These are phyloP conservation scores for Orientallactaga sibirica DNA, from an alignment of 2,797 vertebrate genomes.

Conservation along the genomic window DNA sequence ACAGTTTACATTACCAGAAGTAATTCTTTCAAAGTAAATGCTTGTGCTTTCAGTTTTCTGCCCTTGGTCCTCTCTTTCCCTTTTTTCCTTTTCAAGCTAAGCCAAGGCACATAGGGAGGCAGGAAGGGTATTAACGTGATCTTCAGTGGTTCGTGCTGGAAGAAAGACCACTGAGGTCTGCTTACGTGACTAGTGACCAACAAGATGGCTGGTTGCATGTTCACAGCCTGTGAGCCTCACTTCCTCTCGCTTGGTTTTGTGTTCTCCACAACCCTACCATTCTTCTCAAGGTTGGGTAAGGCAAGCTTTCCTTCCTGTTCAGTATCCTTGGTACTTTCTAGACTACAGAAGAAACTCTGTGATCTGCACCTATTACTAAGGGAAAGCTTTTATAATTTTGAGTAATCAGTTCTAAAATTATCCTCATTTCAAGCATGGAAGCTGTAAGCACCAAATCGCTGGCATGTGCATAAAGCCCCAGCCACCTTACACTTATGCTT, in stretches of 20 bases:
- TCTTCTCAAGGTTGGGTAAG: neutral
- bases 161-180: neutral
- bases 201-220: neutral
- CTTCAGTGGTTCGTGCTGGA: neutral
- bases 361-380: neutral
- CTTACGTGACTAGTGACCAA: neutral
- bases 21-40: neutral
- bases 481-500: neutral
- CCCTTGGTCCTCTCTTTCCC: neutral
- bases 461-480: neutral
- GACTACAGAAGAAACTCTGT: neutral
- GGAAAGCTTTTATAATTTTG: neutral
- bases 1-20: neutral
- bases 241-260: neutral
- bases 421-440: neutral
- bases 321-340: neutral
- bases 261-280: neutral
- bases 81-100: neutral
- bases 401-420: slow-evolving; percentile 47
- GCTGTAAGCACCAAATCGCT: neutral
- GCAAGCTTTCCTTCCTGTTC: neutral
- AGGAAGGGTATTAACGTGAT: neutral
- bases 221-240: neutral
- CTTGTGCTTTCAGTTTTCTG: neutral
- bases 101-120: neutral